phyloP scores from a whole-genome alignment of 1,140 invertebrate genomes.

The Andricus grossulariae region DNA sequence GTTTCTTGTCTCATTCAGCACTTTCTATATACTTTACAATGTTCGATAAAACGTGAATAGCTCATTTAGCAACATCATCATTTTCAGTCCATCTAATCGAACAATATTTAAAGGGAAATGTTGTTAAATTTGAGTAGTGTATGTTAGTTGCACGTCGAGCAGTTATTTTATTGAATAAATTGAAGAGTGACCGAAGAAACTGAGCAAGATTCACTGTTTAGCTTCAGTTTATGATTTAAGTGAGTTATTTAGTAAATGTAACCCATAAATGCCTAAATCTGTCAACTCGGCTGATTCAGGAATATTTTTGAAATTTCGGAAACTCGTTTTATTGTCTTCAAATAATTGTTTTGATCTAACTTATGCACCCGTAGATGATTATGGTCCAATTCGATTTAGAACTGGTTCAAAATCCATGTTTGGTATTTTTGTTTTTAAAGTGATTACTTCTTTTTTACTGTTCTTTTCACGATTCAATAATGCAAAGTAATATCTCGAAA shows the following conservation, averaged over 20 bases:
- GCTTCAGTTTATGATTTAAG: slow-evolving; percentile 39
- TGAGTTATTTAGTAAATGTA: slow-evolving; percentile 39
- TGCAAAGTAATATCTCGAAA: too few species aligned
- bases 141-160: slow-evolving; percentile 37
- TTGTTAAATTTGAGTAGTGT: slow-evolving; percentile 27
- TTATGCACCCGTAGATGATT: too few species aligned
- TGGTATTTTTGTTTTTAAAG: too few species aligned
- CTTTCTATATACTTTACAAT: slow-evolving; percentile 33
- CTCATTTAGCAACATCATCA: slow-evolving; percentile 32
- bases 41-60: slow-evolving; percentile 33
- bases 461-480: too few species aligned
- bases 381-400: too few species aligned
- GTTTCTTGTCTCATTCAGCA: slow-evolving; percentile 27
- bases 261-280: slow-evolving; percentile 42
- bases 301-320: slow-evolving; percentile 1
- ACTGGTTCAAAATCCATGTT: too few species aligned
- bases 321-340: too few species aligned
- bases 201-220: slow-evolving; percentile 32
- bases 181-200: slow-evolving; percentile 35
- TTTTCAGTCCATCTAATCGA: slow-evolving; percentile 43
- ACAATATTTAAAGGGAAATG: slow-evolving; percentile 45
- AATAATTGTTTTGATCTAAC: too few species aligned
- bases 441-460: too few species aligned
- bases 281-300: slow-evolving; percentile 18
- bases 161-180: slow-evolving; percentile 39